Conservation (phyloP, 1,140 invertebrate species). For the Pantala flavescens region DNA sequence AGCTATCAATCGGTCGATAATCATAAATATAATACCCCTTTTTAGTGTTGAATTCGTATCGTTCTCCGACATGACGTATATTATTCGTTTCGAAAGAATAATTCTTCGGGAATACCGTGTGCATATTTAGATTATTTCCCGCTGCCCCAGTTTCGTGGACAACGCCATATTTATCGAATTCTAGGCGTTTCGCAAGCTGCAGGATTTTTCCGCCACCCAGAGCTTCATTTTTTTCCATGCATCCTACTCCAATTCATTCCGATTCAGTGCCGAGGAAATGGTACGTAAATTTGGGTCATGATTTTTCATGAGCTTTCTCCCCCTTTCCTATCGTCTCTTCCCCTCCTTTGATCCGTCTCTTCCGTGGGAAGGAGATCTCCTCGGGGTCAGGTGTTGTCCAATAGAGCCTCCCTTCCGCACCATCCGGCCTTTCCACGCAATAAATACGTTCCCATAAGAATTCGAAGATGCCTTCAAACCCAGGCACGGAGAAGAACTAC, state of each 20-base stretch:
- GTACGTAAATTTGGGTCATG: not conserved
- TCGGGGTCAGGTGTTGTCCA: not conserved
- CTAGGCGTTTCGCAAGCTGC: no score
- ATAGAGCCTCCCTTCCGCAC: not conserved
- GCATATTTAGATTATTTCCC: no score
- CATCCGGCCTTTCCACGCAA: constrained; percentile 2
- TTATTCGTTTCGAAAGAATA: no score
- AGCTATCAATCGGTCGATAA: no score
- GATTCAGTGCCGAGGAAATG: not conserved
- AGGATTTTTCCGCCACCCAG: not conserved
- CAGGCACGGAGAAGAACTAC: not conserved
- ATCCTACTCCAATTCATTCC: not conserved
- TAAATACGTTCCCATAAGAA: not conserved
- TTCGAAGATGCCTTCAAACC: not conserved
- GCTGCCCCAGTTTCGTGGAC: no score
- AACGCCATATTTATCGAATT: no score
- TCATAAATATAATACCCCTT: no score
- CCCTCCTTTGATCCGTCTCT: not conserved
- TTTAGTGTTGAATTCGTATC: no score
- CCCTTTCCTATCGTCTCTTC: not conserved
- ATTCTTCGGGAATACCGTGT: no score
- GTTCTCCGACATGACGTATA: no score
- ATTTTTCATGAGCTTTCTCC: not conserved
- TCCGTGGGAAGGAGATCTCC: not conserved
- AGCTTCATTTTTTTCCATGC: not conserved